A percentile compares a stretch with the other conserved stretches of the same genome.
Evolutionary conservation across 2,113 vertebrate genomes (phyloP).

Genomic region (Ammodytes dubius): DNA sequence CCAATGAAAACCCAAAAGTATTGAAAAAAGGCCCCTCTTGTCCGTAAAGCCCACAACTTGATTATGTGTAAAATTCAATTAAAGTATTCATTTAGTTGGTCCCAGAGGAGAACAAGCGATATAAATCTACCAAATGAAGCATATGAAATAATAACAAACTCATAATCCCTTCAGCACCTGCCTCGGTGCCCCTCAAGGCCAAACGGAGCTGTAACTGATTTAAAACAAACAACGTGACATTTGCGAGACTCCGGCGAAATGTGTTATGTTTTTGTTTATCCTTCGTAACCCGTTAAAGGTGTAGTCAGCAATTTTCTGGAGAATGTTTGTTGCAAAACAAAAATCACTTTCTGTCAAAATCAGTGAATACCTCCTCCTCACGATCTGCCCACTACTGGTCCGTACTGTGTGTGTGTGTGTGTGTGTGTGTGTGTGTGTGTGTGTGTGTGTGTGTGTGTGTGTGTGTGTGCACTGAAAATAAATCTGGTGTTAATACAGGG

Average conservation of each 20-base stretch:
- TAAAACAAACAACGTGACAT: background rate
- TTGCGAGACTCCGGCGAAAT: background rate
- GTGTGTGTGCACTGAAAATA: no score
- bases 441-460: no score
- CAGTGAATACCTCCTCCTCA: no score
- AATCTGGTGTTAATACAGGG: no score
- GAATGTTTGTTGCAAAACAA: no score
- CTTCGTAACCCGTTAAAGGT: background rate
- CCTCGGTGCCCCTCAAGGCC: background rate
- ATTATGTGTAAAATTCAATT: conserved; percentile 42
- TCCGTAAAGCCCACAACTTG: conserved; percentile 25
- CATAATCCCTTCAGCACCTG: background rate
- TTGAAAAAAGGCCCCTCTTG: conserved; percentile 10
- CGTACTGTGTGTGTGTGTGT: no score
- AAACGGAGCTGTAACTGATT: background rate
- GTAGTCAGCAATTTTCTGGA: no score
- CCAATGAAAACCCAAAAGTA: conserved; percentile 45
- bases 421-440: no score
- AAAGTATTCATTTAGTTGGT: conserved; percentile 18
- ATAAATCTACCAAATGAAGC: conserved; percentile 28
- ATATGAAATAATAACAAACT: conserved; percentile 31
- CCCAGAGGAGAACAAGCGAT: conserved; percentile 21
- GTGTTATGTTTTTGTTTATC: background rate
- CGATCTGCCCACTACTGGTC: no score
- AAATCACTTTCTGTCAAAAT: no score